Evolutionary conservation across 2,888 invertebrate genomes (phyloP), one percentile per base, ranked within the genome.

Genomic region (Apodemia mormo): DNA sequence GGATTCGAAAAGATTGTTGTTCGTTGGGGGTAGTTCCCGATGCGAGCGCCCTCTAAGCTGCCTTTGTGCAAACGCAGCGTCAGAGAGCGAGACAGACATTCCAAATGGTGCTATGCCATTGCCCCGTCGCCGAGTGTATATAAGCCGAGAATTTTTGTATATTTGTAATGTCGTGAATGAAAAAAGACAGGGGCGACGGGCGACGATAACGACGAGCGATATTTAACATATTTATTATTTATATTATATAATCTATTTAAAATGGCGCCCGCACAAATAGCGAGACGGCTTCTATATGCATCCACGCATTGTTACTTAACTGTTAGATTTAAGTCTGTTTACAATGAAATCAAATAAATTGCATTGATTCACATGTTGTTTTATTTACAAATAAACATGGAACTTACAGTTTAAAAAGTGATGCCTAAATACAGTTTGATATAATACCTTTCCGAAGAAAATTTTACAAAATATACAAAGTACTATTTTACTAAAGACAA

Each of bases 271-370:
- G 82, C 85, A 82, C 83, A 81, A 82, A 81, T 74, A 71, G 73
- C 73, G 75, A 76, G 78, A 79, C 81, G 82, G 85, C 83, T 84
- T 83, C 82, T 83, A 82, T 79, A 81, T 81, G 88, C 88, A 89
- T 85, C 81, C 86, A 86, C 85, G 90, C 91, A 89, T 86, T 86
- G 91, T 91, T 92, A 92, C 92, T 92, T 92, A 91, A 91, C 83
- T 86, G 83, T 85, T 89, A 91, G 88, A 78, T 83, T 78, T 79
- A 90, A 90, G 90, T 88, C 85, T 87, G 87, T 90, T 89, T 91
- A 88, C 86, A 86, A 81, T 78, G 80, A 85, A 87, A 85, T 86
- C 88, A 87, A 87, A 87, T 78, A 85, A 92, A 92, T 92, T 89
- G 92, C 92, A 90, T 90, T 90, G 89, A 92, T 90, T 86, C 81